Evolutionary conservation across 2,113 vertebrate genomes (phyloP).

Genomic region (Dunckerocampus dactyliophorus): DNA sequence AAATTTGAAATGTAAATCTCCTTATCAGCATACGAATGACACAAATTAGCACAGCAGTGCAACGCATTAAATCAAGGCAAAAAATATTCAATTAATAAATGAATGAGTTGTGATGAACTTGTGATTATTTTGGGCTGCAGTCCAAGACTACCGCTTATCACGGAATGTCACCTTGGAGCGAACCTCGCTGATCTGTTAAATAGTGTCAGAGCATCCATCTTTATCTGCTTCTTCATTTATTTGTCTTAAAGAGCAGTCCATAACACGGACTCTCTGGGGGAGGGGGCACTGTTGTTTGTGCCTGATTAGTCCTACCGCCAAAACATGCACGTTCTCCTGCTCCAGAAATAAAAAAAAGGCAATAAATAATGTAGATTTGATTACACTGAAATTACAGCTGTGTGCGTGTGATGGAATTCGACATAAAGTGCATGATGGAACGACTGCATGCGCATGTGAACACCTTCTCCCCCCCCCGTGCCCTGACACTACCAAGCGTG

Average conservation of each 20-base stretch:
- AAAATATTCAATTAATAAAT: slow-evolving; percentile 81
- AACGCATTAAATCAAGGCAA: slow-evolving; percentile 69
- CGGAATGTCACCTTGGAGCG: slow-evolving; percentile 75
- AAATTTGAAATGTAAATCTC: slow-evolving; percentile 79
- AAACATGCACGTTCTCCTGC: slow-evolving; percentile 54
- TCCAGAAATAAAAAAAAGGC: slow-evolving; percentile 38
- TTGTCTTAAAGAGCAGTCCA: slow-evolving; percentile 60
- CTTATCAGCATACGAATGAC: slow-evolving; percentile 71
- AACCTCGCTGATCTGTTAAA: slow-evolving; percentile 73
- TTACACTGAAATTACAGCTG: slow-evolving; percentile 65
- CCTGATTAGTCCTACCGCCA: slow-evolving; percentile 65
- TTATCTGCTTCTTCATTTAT: slow-evolving; percentile 66
- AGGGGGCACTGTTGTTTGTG: slow-evolving; percentile 57
- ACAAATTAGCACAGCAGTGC: slow-evolving; percentile 66
- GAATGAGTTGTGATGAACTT: slow-evolving; percentile 77
- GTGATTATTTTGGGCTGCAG: slow-evolving; percentile 75
- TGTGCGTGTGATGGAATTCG: slow-evolving; percentile 59
- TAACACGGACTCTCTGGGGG: slow-evolving; percentile 27
- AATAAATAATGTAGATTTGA: slow-evolving; percentile 73
- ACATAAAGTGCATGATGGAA: not conserved
- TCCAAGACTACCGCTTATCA: slow-evolving; percentile 77
- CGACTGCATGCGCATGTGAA: not conserved
- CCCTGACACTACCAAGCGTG: slow-evolving; percentile 18
- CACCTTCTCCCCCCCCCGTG: slow-evolving; percentile 16
- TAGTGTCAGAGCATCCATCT: slow-evolving; percentile 62